Base-by-base conservation (phyloP, 2,113 vertebrate genomes). In the Motacilla tschutschensis region DNA sequence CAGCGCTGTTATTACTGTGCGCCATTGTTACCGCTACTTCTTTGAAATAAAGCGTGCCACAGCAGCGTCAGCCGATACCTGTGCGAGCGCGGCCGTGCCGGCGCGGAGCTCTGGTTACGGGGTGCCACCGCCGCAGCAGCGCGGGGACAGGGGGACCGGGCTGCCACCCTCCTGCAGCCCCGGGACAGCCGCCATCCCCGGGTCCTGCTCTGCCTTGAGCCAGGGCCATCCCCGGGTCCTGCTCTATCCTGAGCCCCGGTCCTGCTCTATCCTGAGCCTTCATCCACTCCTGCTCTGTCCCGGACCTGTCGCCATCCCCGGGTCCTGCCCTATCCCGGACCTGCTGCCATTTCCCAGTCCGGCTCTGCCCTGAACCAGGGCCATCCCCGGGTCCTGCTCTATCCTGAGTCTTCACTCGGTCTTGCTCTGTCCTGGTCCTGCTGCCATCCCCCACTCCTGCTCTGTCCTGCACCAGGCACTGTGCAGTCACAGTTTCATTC, bases 1-100 rank as follows among this genome's bases (percentile, higher is more conserved):
- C 95, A 96, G 97, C 95, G 96, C 98, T 96, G 97, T 98, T 98
- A 97, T 98, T 98, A 98, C 97, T 98, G 97, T 96, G 95, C 92
- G 96, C 97, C 97, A 98, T 97, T 98, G 97, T 99, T 97, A 97
- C 96, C 88, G 95, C 90, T 95, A 96, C 92, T 95, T 89, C 91
- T 97, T 95, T 96, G 97, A 97, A 97, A 98, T 97, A 95, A 98
- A 98, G 96, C 60, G 97, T 97, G 98, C 95, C 97, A 94, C 94
- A 79, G 96, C 81, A 91, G 86, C n/a, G 98, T 98, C 97, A 99
- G 98, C 95, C 58, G 98, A 99, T 99, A 99, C 98, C 98, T 98
- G 98, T 99, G 98, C 97, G 98, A 99, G 98, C 98, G 95, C 95
- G 94, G 91, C 96, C 94, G 79, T 89, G 87, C 60, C 60, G 38